A percentile compares a stretch with the other conserved stretches of the same genome.
phyloP scores from a whole-genome alignment of 2,888 invertebrate genomes.

The Slavum lentiscoides region DNA sequence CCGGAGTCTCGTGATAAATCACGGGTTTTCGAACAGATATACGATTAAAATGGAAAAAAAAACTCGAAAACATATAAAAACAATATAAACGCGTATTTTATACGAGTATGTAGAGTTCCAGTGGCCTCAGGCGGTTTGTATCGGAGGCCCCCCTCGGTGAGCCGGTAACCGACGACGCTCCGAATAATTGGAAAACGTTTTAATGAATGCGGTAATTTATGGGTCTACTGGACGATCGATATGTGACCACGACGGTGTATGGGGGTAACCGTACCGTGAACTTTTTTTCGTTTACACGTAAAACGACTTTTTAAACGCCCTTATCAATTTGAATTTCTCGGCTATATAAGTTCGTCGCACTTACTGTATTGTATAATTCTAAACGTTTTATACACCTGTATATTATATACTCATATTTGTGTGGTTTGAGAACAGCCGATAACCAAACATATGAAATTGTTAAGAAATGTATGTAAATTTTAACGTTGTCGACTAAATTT shows the following conservation, averaged over 20 bases:
- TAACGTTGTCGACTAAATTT: too few species aligned
- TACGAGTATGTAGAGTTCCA: constrained; percentile 24
- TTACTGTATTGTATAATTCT: too few species aligned
- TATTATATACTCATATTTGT: too few species aligned
- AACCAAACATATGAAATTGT: too few species aligned
- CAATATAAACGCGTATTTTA: constrained; percentile 25
- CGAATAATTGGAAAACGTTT: constrained; percentile 53
- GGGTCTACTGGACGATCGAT: constrained; percentile 39
- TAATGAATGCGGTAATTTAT: constrained; percentile 51
- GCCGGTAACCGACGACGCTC: constrained; percentile 51
- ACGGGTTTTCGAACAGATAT: constrained; percentile 50
- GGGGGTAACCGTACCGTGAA: not conserved
- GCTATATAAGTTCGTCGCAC: too few species aligned
- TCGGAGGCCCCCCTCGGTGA: constrained; percentile 46
- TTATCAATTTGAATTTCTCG: too few species aligned
- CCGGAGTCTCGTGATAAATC: constrained; percentile 52
- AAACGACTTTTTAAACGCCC: too few species aligned
- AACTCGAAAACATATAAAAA: constrained; percentile 44
- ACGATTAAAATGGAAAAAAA: constrained; percentile 49
- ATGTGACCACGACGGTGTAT: constrained; percentile 4
- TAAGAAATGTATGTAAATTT: too few species aligned
- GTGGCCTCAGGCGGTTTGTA: constrained; percentile 31
- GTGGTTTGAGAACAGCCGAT: too few species aligned
- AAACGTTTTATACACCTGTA: too few species aligned
- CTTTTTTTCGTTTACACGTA: not conserved